Conservation (phyloP, 2,888 invertebrate genomes). For the Drosophila subquinaria region DNA sequence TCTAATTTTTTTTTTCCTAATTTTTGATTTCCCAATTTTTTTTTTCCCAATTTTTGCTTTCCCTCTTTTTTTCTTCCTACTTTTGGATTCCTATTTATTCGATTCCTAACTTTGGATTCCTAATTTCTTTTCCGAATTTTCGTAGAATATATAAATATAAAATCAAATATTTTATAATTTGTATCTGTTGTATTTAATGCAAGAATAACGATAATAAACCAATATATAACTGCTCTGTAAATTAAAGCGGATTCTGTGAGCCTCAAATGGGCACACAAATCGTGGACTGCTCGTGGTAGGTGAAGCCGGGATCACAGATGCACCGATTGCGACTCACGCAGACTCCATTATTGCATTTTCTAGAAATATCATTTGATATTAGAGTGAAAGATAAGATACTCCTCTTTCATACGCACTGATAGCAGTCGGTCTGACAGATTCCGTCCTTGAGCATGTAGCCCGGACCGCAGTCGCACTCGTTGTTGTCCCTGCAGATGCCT, state of each 20-base stretch:
- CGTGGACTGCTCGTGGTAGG: conserved; percentile 81
- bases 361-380: conserved; percentile 32
- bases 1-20: too few species aligned
- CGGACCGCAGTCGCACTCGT: conserved; percentile 87
- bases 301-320: conserved; percentile 83
- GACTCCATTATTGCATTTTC: conserved; percentile 83
- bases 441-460: conserved; percentile 86
- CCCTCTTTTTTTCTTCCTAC: too few species aligned
- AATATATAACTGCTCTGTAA: neutral
- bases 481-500: conserved; percentile 87
- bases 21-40: too few species aligned
- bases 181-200: conserved; percentile 5
- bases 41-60: too few species aligned
- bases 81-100: too few species aligned
- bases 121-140: too few species aligned
- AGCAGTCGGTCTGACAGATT: conserved; percentile 84
- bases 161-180: neutral
- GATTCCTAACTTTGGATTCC: too few species aligned
- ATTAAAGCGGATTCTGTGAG: too few species aligned
- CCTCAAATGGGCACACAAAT: conserved; percentile 81
- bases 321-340: conserved; percentile 84
- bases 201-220: conserved; percentile 9
- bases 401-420: conserved; percentile 77
- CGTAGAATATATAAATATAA: neutral
- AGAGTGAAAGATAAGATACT: neutral